A percentile compares a stretch with the other conserved stretches of the same genome.
These are phyloP conservation scores for Crocallis elinguaria DNA, from an alignment of 2,888 invertebrate genomes.

Conservation along the genomic window DNA sequence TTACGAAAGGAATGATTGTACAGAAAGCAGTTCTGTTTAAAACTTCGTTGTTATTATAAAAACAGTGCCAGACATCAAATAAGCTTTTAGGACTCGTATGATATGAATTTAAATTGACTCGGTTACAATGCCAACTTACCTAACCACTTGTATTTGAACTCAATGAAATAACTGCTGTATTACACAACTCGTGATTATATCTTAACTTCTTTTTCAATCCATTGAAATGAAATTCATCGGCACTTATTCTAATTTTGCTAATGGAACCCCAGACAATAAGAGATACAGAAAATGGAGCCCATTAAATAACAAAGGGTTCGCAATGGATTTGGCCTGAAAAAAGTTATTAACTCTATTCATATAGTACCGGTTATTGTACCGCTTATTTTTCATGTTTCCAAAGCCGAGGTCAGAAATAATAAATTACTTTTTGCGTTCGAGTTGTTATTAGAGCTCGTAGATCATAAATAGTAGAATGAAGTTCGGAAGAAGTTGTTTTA, in stretches of 20 bases:
- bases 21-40: not conserved
- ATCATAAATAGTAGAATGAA: conserved; percentile 42
- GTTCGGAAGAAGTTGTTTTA: conserved; percentile 38
- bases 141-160: not conserved
- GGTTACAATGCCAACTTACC: not conserved
- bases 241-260: conserved; percentile 35
- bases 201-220: conserved; percentile 29
- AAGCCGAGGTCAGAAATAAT: conserved; percentile 31
- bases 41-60: conserved; percentile 10
- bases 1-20: not conserved
- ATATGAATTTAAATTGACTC: conserved; percentile 23
- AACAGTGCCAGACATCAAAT: conserved; percentile 17
- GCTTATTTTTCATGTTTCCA: conserved; percentile 31
- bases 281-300: conserved; percentile 35
- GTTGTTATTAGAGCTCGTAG: conserved; percentile 39
- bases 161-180: not conserved
- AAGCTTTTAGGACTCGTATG: conserved; percentile 22
- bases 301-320: conserved; percentile 40
- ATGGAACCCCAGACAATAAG: conserved; percentile 35
- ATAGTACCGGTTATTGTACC: conserved; percentile 26
- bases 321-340: conserved; percentile 37
- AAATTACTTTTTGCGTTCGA: conserved; percentile 31
- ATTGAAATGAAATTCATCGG: conserved; percentile 23
- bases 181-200: conserved; percentile 5
- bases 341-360: conserved; percentile 37